Base-by-base conservation (phyloP, 2,113 vertebrate species). In the Prunella himalayana region DNA sequence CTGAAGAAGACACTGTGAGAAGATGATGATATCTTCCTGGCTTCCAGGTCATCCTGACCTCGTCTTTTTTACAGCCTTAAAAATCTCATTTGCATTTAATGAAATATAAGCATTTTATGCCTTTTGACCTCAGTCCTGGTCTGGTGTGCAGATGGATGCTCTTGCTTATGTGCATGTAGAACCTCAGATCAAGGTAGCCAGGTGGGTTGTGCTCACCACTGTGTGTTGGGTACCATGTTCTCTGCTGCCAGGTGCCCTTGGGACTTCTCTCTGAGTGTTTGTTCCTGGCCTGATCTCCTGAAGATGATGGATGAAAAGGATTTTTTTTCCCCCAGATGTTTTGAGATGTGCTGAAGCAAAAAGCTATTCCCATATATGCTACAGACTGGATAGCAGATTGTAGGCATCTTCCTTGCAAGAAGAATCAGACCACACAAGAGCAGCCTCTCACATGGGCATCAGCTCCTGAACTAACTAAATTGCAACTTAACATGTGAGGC, bases 41-140 rank as follows among this genome's bases (percentile, higher is more conserved):
- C 76, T 76, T 83, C 73, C 28, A 31, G 81, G 60, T 94, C 88
- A 78, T 73, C 47, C 35, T 64, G 90, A 91, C 84, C 64, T 87
- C 3, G 18, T 41, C 9, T 12, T 28, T 86, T 63, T 66, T 61
- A 64, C 5, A 65, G 31, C 17, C 45, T 83, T 57, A 60, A 89
- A 76, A 77, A 25, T 63, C 10, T 63, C 16, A 25, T 77, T 68
- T 78, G 8, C 13, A 3, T 91, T 77, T 84, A 81, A 70, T 2
- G 2, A 59, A 41, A 33, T 84, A 25, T 13, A 57, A 65, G 7
- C 0, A 0, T 11, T 83, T 73, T 45, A 42, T 73, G 77, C 17
- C 42, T 77, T 90, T 90, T 77, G 75, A 45, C 17, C 20, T 4
- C 24, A 28, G 31, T 57, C 10, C 18, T 37, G 31, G 13, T 19